A percentile compares a stretch with the other conserved stretches of the same genome.
phyloP scores from a whole-genome alignment of 2,888 invertebrate genomes.

The Pristionchus fissidentatus region DNA sequence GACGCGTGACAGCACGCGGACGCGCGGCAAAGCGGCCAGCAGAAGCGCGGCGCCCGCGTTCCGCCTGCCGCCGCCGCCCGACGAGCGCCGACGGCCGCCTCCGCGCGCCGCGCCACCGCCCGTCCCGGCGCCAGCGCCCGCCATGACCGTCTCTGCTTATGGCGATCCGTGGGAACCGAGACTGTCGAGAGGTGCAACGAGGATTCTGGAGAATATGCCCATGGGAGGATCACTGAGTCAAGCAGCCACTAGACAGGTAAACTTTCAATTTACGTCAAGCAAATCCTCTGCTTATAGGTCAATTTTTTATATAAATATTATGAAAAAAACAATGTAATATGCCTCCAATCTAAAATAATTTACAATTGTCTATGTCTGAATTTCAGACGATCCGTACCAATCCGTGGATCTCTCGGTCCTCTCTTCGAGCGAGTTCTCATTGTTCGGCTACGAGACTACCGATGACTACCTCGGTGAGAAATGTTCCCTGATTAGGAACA shows the following conservation, averaged over 20 bases:
- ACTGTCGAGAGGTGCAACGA: neutral
- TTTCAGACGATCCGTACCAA: conserved; percentile 44
- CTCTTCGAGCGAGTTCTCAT: conserved; percentile 23
- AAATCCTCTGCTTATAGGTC: neutral
- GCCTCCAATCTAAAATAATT: neutral
- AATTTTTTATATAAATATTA: neutral
- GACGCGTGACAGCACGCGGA: neutral
- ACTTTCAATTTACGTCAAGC: neutral
- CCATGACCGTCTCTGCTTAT: neutral
- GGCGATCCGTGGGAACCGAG: conserved; percentile 32
- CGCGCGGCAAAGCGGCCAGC: conserved; percentile 31
- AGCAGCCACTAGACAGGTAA: conserved; percentile 16
- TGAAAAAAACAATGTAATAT: neutral
- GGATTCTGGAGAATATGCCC: neutral
- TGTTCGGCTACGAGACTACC: conserved; percentile 14
- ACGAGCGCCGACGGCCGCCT: neutral
- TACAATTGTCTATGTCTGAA: neutral
- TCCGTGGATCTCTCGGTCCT: conserved; percentile 45
- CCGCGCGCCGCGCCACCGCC: neutral
- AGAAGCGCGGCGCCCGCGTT: conserved; percentile 35
- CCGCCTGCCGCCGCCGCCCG: neutral
- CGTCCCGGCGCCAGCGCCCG: neutral
- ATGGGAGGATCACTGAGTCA: conserved; percentile 41
- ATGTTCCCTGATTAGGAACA: too few relatives aligned
- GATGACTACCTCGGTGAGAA: conserved; percentile 28